Conservation (phyloP, 1,140 invertebrate genomes). For the Lordiphosa stackelbergi region DNA sequence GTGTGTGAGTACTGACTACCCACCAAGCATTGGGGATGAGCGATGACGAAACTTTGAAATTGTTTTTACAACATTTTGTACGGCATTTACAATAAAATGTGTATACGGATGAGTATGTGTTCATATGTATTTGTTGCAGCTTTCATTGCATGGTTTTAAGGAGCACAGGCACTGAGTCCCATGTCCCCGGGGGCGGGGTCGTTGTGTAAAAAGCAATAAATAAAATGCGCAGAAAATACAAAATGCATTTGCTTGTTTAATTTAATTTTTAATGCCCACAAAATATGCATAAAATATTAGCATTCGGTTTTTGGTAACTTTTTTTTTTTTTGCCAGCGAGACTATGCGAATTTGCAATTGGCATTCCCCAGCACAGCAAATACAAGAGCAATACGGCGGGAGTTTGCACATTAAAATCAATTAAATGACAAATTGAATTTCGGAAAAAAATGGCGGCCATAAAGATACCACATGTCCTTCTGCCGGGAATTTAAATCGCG, state of each 20-base stretch:
- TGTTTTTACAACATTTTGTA: slow-evolving; percentile 69
- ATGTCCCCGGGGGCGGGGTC: slow-evolving; percentile 25
- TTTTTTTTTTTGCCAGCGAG: slow-evolving; percentile 20
- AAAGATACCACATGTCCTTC: slow-evolving; percentile 73
- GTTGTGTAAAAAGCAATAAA: slow-evolving; percentile 56
- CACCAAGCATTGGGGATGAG: slow-evolving; percentile 23
- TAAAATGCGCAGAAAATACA: slow-evolving; percentile 35
- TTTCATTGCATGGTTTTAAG: slow-evolving; percentile 62
- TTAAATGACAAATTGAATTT: slow-evolving; percentile 75
- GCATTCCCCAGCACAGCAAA: slow-evolving; percentile 11
- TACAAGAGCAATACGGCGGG: slow-evolving; percentile 1
- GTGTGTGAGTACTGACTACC: slow-evolving; percentile 8
- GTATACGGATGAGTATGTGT: not conserved
- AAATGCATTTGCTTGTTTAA: slow-evolving; percentile 71
- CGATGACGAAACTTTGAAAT: slow-evolving; percentile 52
- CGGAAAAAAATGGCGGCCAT: slow-evolving; percentile 66
- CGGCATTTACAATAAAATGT: slow-evolving; percentile 6
- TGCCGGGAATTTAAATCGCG: slow-evolving; percentile 72
- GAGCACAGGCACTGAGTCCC: slow-evolving; percentile 7
- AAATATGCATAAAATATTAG: slow-evolving; percentile 74
- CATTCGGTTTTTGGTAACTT: slow-evolving; percentile 43
- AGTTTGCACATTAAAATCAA: slow-evolving; percentile 70
- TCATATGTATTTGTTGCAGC: slow-evolving; percentile 27
- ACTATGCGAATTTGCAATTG: slow-evolving; percentile 66
- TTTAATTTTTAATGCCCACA: slow-evolving; percentile 75